Base-by-base conservation (phyloP, 2,888 invertebrate species). In the Shargacucullia verbasci region DNA sequence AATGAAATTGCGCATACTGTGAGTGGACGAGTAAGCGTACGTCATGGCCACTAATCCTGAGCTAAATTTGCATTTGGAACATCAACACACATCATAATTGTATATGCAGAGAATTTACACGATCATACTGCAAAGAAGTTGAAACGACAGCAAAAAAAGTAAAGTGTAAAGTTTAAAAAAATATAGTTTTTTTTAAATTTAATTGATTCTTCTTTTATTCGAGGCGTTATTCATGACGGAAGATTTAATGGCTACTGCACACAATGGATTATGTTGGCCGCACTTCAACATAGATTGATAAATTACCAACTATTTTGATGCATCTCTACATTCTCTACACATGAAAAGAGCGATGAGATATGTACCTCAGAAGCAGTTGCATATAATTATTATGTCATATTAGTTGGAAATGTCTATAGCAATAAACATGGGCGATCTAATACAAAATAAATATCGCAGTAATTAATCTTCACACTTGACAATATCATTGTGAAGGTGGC, bases 31-130 rank as follows among this genome's bases (percentile, higher is more conserved):
- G 57, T 58, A 54, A 38, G 54, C 48, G 46, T 39, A 75, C 82
- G 79, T 82, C 82, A 82, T 57, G 64, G 68, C 59, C 59, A 73
- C 75, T 80, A 82, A 82, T 80, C 78, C 75, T 50, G 76, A 43
- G 73, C 80, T 83, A 83, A 80, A 80, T 84, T 73, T 81, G 80
- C 65, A 77, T 74, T 61, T 44, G 46, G 49, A 55, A 53, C 70
- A 74, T 72, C 64, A 73, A 74, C 68, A 75, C 74, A n/a, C n/a
- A n/a, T 70, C 66, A 62, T 29, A 9, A 29, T 29, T 62, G 61
- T 63, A 54, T 66, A 59, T 58, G 45, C 41, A 49, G 37, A 46
- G 48, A 53, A 63, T 74, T 4, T 20, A 78, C 29, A 80, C 73
- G 76, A 56, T 58, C 69, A 68, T 63, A 68, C 15, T 39, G 31